These are phyloP conservation scores for Lampropteryx suffumata DNA, from an alignment of 2,888 invertebrate species.

Conservation along the genomic window DNA sequence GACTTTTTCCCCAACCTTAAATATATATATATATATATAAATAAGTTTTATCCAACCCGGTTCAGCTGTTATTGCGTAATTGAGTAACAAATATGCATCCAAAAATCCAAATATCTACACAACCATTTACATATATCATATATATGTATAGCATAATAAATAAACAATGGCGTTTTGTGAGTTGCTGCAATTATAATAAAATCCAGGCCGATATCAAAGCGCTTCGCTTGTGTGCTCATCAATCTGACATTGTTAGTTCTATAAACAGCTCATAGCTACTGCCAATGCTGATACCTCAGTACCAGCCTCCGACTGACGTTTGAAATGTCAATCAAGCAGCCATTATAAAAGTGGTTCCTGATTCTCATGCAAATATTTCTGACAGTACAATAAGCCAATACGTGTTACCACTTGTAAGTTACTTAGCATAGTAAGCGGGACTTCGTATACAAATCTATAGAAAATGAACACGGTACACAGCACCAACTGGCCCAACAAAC, in stretches of 20 bases:
- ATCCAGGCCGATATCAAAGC: neutral
- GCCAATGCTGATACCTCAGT: constrained; percentile 17
- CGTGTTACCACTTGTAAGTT: constrained; percentile 52
- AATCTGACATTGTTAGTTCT: constrained; percentile 16
- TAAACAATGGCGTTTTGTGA: too few relatives aligned
- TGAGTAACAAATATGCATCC: too few relatives aligned
- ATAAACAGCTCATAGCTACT: constrained; percentile 17
- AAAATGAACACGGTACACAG: constrained; percentile 60
- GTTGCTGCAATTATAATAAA: too few relatives aligned
- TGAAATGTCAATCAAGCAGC: constrained; percentile 47
- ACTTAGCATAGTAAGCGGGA: constrained; percentile 67
- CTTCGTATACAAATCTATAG: constrained; percentile 51
- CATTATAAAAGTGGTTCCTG: constrained; percentile 40
- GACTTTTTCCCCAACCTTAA: too few relatives aligned
- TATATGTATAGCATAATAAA: too few relatives aligned
- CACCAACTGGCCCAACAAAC: constrained; percentile 52
- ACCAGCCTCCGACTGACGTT: constrained; percentile 35
- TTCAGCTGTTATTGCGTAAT: too few relatives aligned
- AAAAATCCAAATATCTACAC: too few relatives aligned
- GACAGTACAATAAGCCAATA: constrained; percentile 52
- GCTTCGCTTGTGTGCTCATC: neutral
- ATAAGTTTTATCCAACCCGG: too few relatives aligned
- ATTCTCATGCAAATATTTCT: constrained; percentile 55
- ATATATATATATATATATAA: too few relatives aligned
- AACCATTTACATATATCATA: too few relatives aligned